Conservation (phyloP, 2,888 invertebrate species). For the Timandra comae region DNA sequence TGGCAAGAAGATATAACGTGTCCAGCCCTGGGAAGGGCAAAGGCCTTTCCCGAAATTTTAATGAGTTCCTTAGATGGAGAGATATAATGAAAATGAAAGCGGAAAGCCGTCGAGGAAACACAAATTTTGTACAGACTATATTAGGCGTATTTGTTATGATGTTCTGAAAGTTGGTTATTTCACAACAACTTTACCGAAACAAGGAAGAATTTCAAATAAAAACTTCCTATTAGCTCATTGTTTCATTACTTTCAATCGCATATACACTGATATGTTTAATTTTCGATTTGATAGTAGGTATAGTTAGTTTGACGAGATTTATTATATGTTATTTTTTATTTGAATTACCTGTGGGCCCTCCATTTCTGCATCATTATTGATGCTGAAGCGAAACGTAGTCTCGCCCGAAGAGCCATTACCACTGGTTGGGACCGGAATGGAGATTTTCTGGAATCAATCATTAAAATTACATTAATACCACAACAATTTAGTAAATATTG, state of each 20-base stretch:
- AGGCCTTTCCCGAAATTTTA: too few species aligned
- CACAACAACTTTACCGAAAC: too few species aligned
- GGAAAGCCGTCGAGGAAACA: too few species aligned
- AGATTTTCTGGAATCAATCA: slow-evolving; percentile 80
- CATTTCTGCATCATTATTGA: slow-evolving; percentile 87
- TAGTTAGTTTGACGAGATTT: not conserved
- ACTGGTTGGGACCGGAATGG: slow-evolving; percentile 83
- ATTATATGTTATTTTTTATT: not conserved
- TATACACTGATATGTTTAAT: not conserved
- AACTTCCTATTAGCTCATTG: slow-evolving; percentile 1
- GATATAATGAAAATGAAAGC: too few species aligned
- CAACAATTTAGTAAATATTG: too few species aligned
- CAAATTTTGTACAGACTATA: too few species aligned
- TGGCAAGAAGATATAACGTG: too few species aligned
- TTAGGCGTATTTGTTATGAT: too few species aligned
- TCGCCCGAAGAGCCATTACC: slow-evolving; percentile 63
- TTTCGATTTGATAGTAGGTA: not conserved
- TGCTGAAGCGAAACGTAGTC: slow-evolving; percentile 84
- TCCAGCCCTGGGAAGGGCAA: too few species aligned
- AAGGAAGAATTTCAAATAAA: too few species aligned
- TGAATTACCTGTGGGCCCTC: slow-evolving; percentile 83
- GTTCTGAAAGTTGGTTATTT: too few species aligned
- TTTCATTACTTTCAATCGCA: slow-evolving; percentile 1
- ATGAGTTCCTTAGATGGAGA: too few species aligned
- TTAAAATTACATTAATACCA: slow-evolving; percentile 4